phyloP scores from a whole-genome alignment of 2,113 vertebrate species.

The Colistium nudipinnis region DNA sequence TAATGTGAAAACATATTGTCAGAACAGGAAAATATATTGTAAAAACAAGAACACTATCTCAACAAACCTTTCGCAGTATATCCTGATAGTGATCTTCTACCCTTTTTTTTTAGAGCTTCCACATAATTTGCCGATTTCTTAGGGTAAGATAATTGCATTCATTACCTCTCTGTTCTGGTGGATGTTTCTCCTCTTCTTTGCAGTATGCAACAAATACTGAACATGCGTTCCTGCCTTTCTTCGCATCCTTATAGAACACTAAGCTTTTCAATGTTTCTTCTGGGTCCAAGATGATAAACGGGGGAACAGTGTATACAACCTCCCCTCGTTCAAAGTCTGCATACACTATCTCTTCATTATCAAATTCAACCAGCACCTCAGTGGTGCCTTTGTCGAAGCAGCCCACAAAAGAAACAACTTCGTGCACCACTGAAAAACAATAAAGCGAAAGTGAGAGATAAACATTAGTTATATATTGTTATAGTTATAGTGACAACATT shows the following conservation, averaged over 20 bases:
- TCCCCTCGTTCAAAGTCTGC: slow-evolving; percentile 24
- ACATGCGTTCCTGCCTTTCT: rapidly evolving
- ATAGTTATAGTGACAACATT: too few species aligned
- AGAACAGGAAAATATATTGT: too few species aligned
- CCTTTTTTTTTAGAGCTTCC: too few species aligned
- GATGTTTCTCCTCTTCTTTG: neutral
- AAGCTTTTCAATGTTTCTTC: rapidly evolving
- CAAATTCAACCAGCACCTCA: slow-evolving; percentile 11
- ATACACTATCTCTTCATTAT: slow-evolving; percentile 43
- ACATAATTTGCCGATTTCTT: neutral
- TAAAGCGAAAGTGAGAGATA: neutral
- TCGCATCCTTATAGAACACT: rapidly evolving
- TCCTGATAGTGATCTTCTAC: too few species aligned
- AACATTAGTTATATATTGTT: neutral
- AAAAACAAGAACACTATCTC: too few species aligned
- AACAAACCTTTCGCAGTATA: too few species aligned
- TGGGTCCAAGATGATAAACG: neutral
- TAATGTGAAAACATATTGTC: too few species aligned
- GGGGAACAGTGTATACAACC: slow-evolving; percentile 36
- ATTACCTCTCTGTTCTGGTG: slow-evolving; percentile 40
- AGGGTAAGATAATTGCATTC: neutral
- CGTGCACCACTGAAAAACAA: slow-evolving; percentile 55
- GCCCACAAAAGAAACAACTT: neutral
- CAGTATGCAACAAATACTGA: rapidly evolving
- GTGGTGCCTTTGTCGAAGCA: slow-evolving; percentile 25